phyloP scores from a whole-genome alignment of 2,113 vertebrate genomes.

The Brachyhypopomus occidentalis region DNA sequence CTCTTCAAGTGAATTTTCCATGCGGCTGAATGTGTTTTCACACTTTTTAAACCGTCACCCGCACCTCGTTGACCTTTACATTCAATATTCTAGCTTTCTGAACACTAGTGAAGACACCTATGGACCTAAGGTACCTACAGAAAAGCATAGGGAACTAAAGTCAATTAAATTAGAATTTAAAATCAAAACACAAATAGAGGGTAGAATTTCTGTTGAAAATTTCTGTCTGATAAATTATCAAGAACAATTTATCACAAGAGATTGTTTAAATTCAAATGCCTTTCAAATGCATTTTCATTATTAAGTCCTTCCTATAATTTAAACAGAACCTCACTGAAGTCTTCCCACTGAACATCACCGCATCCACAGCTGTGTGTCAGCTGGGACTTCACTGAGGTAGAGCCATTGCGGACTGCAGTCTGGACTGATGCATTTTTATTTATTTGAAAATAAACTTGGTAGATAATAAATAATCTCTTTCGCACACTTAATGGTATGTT shows the following conservation, averaged over 20 bases:
- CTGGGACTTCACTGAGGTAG: not conserved
- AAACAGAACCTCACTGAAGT: not conserved
- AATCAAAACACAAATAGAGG: not conserved
- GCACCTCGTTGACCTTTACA: constrained; percentile 47
- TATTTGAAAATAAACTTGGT: not conserved
- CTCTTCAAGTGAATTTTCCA: constrained; percentile 27
- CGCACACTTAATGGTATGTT: not conserved
- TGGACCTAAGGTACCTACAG: not conserved
- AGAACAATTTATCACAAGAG: too few relatives aligned
- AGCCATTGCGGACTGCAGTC: not conserved
- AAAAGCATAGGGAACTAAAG: constrained; percentile 11
- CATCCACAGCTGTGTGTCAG: not conserved
- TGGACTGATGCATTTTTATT: not conserved
- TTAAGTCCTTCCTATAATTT: not conserved
- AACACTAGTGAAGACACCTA: not conserved
- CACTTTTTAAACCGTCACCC: constrained; percentile 17
- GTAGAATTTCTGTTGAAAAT: too few relatives aligned
- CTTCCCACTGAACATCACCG: not conserved
- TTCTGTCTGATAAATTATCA: too few relatives aligned
- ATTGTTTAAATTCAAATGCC: too few relatives aligned
- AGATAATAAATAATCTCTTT: constrained; percentile 1
- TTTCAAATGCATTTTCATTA: not conserved
- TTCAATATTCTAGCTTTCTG: constrained; percentile 20
- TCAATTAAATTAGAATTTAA: constrained; percentile 28
- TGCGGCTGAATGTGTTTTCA: constrained; percentile 35